Evolutionary conservation across 2,797 vertebrate species (phyloP).

Genomic region (Lophius americanus): DNA sequence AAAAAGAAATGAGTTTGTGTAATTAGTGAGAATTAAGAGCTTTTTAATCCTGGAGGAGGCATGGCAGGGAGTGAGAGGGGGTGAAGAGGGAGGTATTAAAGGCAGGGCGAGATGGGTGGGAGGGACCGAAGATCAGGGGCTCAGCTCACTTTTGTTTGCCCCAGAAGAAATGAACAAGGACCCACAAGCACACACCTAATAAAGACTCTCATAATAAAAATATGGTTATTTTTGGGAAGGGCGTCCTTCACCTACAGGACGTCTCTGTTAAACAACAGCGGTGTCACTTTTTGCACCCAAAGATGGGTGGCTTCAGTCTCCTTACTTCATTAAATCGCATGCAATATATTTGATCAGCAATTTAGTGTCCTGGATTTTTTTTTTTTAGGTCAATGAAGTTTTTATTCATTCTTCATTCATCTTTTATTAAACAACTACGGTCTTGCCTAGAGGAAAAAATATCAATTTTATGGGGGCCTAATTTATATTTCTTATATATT

Average conservation of each 20-base stretch:
- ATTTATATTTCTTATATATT: no score
- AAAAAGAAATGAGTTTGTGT: slow-evolving; percentile 84
- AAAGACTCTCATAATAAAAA: slow-evolving; percentile 80
- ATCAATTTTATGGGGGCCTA: slow-evolving; percentile 2
- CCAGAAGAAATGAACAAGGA: slow-evolving; percentile 74
- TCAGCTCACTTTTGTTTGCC: slow-evolving; percentile 77
- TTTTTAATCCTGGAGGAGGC: slow-evolving; percentile 80
- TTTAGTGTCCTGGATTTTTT: background rate
- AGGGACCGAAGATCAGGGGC: slow-evolving; percentile 65
- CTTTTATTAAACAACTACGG: slow-evolving; percentile 1
- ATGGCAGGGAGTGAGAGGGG: slow-evolving; percentile 48
- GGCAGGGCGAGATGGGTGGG: slow-evolving; percentile 64
- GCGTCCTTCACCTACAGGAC: slow-evolving; percentile 53
- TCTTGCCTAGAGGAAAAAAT: slow-evolving; percentile 10
- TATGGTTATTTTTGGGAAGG: slow-evolving; percentile 65
- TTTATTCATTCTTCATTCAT: background rate
- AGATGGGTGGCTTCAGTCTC: slow-evolving; percentile 9
- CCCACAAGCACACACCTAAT: slow-evolving; percentile 84
- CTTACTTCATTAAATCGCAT: slow-evolving; percentile 12
- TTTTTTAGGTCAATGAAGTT: background rate
- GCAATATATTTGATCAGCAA: no score
- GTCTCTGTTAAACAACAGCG: slow-evolving; percentile 30
- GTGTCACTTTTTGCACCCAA: slow-evolving; percentile 29
- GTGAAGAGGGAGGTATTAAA: slow-evolving; percentile 50
- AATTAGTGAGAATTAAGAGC: slow-evolving; percentile 87